Evolutionary conservation across 23 tunicate species (phyloP).

Genomic region (Phallusia fumigata): DNA sequence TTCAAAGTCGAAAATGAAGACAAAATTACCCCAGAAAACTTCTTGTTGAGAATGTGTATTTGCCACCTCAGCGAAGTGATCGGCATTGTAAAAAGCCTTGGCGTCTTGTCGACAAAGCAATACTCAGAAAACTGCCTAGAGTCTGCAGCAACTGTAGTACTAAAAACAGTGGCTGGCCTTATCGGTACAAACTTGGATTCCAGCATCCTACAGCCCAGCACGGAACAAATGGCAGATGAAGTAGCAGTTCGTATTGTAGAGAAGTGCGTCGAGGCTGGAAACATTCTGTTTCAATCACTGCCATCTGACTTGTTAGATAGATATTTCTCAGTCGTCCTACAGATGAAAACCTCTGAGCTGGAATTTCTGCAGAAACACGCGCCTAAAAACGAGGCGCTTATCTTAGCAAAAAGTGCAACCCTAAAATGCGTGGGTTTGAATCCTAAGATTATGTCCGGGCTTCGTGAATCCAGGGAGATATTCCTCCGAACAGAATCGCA

Average conservation of each 20-base stretch:
- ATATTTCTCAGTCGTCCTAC: slow-evolving; percentile 4
- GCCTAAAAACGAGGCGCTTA: not conserved
- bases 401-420: not conserved
- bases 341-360: slow-evolving; percentile 12
- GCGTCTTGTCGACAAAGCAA: slow-evolving; percentile 11
- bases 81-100: slow-evolving; percentile 26
- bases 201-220: not conserved
- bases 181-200: not conserved
- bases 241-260: not conserved
- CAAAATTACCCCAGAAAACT: not conserved
- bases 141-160: not conserved
- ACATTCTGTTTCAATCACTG: not conserved
- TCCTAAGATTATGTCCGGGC: not conserved
- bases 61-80: slow-evolving; percentile 24
- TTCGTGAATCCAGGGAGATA: not conserved
- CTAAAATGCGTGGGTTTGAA: not conserved
- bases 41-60: slow-evolving; percentile 17
- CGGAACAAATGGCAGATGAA: not conserved
- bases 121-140: slow-evolving; percentile 7
- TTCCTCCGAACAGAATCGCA: slow-evolving; percentile 4
- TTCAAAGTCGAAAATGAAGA: not conserved
- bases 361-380: not conserved
- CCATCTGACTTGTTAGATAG: not conserved
- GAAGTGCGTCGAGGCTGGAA: slow-evolving; percentile 13
- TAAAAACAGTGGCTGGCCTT: not conserved